phyloP scores from a whole-genome alignment of 2,888 invertebrate species.

The Lathronympha strigana region DNA sequence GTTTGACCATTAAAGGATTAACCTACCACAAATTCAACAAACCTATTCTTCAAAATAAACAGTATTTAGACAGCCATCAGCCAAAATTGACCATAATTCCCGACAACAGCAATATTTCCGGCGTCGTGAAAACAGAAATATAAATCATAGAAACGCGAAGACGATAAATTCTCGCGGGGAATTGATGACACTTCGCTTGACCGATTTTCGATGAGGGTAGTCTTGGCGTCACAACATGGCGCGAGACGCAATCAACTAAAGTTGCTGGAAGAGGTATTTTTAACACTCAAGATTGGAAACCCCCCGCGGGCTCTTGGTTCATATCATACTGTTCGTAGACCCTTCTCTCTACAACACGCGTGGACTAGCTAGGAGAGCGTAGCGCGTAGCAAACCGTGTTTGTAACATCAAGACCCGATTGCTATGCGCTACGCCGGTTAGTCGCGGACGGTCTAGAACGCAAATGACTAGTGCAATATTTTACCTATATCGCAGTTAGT shows the following conservation, averaged over 20 bases:
- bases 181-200: constrained; percentile 39
- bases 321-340: too few species aligned
- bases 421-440: too few species aligned
- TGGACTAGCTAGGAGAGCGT: too few species aligned
- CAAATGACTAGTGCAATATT: too few species aligned
- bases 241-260: not conserved
- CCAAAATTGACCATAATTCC: constrained; percentile 21
- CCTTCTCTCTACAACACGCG: too few species aligned
- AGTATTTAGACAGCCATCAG: constrained; percentile 10
- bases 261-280: constrained; percentile 7
- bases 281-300: not conserved
- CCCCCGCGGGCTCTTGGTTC: too few species aligned
- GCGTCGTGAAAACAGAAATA: constrained; percentile 35
- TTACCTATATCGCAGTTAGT: too few species aligned
- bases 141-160: constrained; percentile 35
- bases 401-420: too few species aligned
- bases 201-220: constrained; percentile 33
- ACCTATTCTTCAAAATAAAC: not conserved
- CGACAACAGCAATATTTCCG: constrained; percentile 30
- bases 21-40: not conserved
- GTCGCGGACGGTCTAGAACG: too few species aligned
- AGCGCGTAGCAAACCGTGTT: too few species aligned
- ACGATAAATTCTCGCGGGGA: constrained; percentile 19
- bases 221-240: constrained; percentile 16
- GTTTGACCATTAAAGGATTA: not conserved